Conservation (phyloP, 2,888 invertebrate genomes). For the Epistrophe eligans region DNA sequence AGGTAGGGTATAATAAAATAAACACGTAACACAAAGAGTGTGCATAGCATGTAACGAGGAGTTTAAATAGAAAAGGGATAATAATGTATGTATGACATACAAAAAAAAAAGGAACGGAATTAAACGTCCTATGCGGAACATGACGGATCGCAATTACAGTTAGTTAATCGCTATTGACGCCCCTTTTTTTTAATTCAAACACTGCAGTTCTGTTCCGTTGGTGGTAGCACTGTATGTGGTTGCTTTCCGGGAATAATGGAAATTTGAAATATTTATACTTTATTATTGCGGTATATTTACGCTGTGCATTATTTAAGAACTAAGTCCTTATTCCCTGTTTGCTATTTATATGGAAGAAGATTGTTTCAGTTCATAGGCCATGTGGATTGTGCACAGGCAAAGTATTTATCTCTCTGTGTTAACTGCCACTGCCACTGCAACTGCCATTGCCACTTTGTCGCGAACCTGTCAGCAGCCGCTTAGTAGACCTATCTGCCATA, state of each 20-base stretch:
- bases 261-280: constrained; percentile 82
- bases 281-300: constrained; percentile 81
- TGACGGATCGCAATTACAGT: constrained; percentile 72
- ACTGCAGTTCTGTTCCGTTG: constrained; percentile 18
- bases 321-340: constrained; percentile 29
- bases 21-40: constrained; percentile 1
- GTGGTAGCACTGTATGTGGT: background rate
- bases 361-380: constrained; percentile 16
- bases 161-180: constrained; percentile 69
- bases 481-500: constrained; percentile 33
- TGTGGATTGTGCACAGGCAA: background rate
- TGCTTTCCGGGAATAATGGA: constrained; percentile 78
- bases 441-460: constrained; percentile 55
- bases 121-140: constrained; percentile 42
- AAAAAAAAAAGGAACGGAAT: background rate
- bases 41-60: constrained; percentile 9
- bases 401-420: background rate
- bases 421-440: constrained; percentile 27
- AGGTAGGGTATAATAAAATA: constrained; percentile 7
- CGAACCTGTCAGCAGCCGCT: constrained; percentile 46
- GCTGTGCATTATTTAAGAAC: constrained; percentile 70
- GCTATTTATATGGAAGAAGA: background rate
- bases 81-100: background rate
- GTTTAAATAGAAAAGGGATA: background rate
- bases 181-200: constrained; percentile 27